These are phyloP conservation scores for Tangara arthus DNA, from an alignment of 2,797 vertebrate genomes.

Conservation along the genomic window DNA sequence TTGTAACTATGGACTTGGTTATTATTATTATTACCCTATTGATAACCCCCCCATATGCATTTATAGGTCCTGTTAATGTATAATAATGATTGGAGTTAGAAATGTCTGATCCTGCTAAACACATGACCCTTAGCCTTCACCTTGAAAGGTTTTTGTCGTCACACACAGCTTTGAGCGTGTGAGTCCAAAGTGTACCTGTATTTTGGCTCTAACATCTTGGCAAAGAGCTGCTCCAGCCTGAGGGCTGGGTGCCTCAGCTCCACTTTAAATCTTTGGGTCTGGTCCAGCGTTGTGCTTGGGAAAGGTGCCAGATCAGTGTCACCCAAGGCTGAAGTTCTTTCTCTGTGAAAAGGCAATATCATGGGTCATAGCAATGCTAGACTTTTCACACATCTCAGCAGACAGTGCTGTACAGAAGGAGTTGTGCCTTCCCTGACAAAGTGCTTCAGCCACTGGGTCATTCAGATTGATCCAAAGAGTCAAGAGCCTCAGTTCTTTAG, in stretches of 20 bases:
- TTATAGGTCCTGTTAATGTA: neutral
- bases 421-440: neutral
- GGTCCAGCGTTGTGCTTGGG: neutral
- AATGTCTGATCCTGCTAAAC: neutral
- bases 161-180: neutral
- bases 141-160: neutral
- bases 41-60: rapidly evolving
- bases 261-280: neutral
- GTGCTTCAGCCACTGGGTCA: neutral
- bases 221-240: neutral
- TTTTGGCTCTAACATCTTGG: neutral
- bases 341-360: neutral
- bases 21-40: neutral
- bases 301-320: neutral
- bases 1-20: neutral
- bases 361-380: neutral
- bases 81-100: neutral
- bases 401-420: neutral
- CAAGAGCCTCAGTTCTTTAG: neutral
- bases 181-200: neutral
- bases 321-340: neutral
- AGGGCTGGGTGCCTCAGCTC: neutral
- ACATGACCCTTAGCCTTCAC: neutral
- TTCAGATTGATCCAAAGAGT: neutral
- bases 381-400: neutral